These are phyloP conservation scores for Atherinomorus stipes DNA, from an alignment of 2,113 vertebrate genomes.

Conservation along the genomic window DNA sequence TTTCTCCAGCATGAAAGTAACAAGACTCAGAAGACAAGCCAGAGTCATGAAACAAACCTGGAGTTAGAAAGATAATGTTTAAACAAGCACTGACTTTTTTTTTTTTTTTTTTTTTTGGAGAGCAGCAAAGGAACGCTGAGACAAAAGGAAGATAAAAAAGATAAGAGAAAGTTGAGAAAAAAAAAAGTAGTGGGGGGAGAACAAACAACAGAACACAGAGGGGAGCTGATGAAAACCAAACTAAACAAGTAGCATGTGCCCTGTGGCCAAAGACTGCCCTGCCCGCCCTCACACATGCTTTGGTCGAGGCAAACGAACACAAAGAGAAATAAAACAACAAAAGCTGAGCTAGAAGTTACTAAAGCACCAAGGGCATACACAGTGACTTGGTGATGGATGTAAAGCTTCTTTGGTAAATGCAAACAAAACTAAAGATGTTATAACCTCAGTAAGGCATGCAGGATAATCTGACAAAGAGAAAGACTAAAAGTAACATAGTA, in stretches of 20 bases:
- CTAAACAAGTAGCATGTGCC: conserved; percentile 77
- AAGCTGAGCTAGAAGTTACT: conserved; percentile 48
- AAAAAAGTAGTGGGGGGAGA: conserved; percentile 44
- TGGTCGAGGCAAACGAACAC: conserved; percentile 26
- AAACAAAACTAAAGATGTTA: conserved; percentile 31
- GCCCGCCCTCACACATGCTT: conserved; percentile 62
- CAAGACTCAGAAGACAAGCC: conserved; percentile 52
- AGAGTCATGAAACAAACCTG: conserved; percentile 60
- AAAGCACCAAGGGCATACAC: conserved; percentile 48
- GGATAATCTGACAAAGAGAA: background rate
- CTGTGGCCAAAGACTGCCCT: conserved; percentile 55
- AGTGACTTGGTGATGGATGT: conserved; percentile 23
- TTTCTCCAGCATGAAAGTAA: conserved; percentile 61
- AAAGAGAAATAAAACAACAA: conserved; percentile 49
- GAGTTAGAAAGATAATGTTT: conserved; percentile 64
- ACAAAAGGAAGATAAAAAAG: conserved; percentile 62
- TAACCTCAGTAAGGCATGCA: background rate
- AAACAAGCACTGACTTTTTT: conserved; percentile 67
- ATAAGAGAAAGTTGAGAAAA: conserved; percentile 56
- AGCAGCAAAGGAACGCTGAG: conserved; percentile 44
- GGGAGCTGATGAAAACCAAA: conserved; percentile 74
- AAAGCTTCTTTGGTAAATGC: conserved; percentile 8
- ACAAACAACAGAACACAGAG: conserved; percentile 72
- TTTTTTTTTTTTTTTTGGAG: too few relatives aligned
- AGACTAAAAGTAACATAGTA: background rate